Conservation (phyloP, 64 coral and sea anemone genomes). For the Montipora foliosa region DNA sequence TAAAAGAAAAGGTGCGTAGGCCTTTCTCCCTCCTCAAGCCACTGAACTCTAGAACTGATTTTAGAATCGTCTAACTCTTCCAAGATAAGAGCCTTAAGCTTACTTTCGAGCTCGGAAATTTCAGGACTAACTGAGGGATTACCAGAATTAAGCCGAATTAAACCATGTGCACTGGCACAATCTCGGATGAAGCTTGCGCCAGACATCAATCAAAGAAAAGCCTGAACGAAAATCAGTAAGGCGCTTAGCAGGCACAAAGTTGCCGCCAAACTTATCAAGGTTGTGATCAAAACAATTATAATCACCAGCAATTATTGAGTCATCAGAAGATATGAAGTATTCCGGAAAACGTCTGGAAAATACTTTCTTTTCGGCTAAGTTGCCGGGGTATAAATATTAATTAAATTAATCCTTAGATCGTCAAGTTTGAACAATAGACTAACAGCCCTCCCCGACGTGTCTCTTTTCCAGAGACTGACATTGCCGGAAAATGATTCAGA, state of each 20-base stretch:
- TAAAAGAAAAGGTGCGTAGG: too few species aligned
- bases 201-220: slow-evolving; percentile 29
- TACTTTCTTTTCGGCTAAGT: not conserved
- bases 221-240: not conserved
- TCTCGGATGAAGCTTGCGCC: slow-evolving; percentile 9
- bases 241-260: not conserved
- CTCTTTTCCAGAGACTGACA: not conserved
- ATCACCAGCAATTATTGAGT: not conserved
- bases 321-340: not conserved
- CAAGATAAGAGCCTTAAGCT: too few species aligned
- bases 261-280: not conserved
- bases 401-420: not conserved
- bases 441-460: not conserved
- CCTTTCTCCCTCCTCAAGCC: too few species aligned
- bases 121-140: too few species aligned
- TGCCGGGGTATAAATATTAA: not conserved
- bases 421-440: not conserved
- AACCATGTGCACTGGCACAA: too few species aligned
- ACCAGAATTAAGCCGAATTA: too few species aligned
- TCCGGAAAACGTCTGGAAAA: not conserved
- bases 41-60: too few species aligned
- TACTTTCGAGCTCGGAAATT: too few species aligned
- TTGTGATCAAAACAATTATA: not conserved
- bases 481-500: not conserved
- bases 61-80: too few species aligned